A percentile compares a stretch with the other conserved stretches of the same genome.
phyloP scores from a whole-genome alignment of 2,113 vertebrate species.

The Dasyprocta punctata region DNA sequence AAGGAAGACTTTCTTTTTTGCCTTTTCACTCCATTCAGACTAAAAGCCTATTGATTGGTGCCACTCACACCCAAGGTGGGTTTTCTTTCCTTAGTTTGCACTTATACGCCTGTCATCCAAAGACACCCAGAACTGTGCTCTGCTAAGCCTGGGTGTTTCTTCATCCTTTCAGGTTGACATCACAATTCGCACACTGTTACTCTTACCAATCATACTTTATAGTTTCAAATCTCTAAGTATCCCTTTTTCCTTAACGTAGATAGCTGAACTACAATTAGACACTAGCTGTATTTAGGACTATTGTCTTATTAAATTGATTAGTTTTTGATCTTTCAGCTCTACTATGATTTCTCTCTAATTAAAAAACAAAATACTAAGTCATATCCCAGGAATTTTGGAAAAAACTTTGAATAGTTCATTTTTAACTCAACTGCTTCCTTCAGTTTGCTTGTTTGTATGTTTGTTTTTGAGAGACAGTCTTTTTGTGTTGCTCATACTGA shows the following conservation, averaged over 20 bases:
- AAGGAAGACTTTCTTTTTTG: neutral
- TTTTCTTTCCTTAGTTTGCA: neutral
- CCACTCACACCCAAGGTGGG: neutral
- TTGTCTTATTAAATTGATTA: neutral
- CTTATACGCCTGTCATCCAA: neutral
- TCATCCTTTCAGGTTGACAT: neutral
- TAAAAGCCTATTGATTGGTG: neutral
- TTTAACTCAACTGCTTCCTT: neutral
- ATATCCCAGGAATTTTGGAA: neutral
- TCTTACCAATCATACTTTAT: neutral
- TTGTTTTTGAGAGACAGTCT: neutral
- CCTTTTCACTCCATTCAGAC: neutral
- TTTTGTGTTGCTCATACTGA: neutral
- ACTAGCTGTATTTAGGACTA: neutral
- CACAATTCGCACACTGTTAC: neutral
- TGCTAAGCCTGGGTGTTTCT: neutral
- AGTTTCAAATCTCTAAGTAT: neutral
- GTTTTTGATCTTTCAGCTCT: neutral
- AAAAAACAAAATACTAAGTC: constrained; percentile 18
- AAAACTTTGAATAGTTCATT: neutral
- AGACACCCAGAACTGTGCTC: neutral
- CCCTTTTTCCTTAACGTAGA: neutral
- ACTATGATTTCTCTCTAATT: neutral
- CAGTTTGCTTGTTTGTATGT: neutral
- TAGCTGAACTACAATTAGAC: neutral